phyloP scores from a whole-genome alignment of 2,113 vertebrate species.

The Pseudorhombus dupliciocellatus region DNA sequence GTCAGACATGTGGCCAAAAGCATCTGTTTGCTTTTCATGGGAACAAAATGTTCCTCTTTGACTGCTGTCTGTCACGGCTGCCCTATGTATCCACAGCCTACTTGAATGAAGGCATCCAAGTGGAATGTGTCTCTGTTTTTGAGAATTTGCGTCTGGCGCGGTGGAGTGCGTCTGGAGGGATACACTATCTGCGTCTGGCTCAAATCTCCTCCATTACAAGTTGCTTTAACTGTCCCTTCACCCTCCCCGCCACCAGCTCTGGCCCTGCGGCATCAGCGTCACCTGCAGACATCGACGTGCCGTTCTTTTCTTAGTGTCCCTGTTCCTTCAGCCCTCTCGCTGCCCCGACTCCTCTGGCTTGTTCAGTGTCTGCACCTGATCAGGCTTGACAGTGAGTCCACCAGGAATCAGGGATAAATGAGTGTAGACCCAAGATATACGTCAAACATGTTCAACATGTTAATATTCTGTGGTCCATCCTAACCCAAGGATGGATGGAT shows the following conservation, averaged over 20 bases:
- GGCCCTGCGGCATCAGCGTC: conserved; percentile 39
- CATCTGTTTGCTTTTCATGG: background rate
- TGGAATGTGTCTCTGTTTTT: conserved; percentile 56
- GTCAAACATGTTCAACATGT: background rate
- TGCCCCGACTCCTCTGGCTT: conserved; percentile 33
- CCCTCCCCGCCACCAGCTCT: conserved; percentile 1
- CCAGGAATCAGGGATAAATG: conserved; percentile 54
- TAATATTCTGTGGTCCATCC: too few species aligned
- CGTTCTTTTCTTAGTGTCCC: conserved; percentile 11
- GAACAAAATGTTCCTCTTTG: conserved; percentile 1
- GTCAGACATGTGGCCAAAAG: background rate
- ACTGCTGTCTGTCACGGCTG: conserved; percentile 18
- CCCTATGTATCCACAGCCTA: conserved; percentile 4
- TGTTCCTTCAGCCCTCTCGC: conserved; percentile 13
- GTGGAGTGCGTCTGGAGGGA: conserved; percentile 40
- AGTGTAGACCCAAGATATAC: background rate
- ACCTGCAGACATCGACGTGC: conserved; percentile 2
- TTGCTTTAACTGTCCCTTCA: conserved; percentile 38
- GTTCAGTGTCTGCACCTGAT: conserved; percentile 60
- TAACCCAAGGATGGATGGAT: too few species aligned
- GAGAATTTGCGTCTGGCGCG: conserved; percentile 37
- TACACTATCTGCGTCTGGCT: conserved; percentile 59
- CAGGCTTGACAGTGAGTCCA: conserved; percentile 59
- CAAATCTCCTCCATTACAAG: conserved; percentile 40
- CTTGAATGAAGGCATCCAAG: conserved; percentile 31